Base-by-base conservation (phyloP, 2,888 invertebrate species). In the Mamestra brassicae region DNA sequence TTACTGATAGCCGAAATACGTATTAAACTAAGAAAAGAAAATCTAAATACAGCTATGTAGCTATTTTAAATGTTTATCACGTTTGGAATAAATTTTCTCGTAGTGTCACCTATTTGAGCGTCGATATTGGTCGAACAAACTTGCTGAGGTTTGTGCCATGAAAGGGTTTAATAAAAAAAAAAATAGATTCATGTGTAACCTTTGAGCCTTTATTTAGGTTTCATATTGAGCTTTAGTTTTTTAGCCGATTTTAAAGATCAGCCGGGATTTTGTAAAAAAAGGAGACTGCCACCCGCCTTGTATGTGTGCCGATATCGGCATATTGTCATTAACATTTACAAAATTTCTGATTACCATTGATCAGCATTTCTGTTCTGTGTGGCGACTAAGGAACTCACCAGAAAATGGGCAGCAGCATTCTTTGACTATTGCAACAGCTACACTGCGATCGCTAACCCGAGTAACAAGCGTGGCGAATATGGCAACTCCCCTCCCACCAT, bases 1-100 rank as follows among this genome's bases (percentile, higher is more conserved):
- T 69, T 8, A 64, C 50, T 11, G 45, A 82, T 69, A 55, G n/a
- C 50, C 36, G 47, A 54, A 67, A 66, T 58, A 52, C 36, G 42
- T 62, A 55, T 63, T 63, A 45, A 38, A 36, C 58, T 69, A 52
- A 45, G 15, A 73, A 73, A 70, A 60, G 50, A 66, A 70, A 60
- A n/a, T 69, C 45, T 63, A 58, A 63, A 66, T 58, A 58, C 34
- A 60, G 68, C 60, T 42, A 42, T 54, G 57, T 62, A n/a, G 57
- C 17, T 64, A 64, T 80, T 80, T 80, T 42, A 69, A 80, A 80
- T 80, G 81, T 71, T 70, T 70, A 67, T 52, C 81, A 80, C 84
- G 81, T 81, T 34, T 54, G 52, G 68, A 67, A 70, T 74, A 84
- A 66, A 81, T 70, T 83, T 80, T 67, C 83, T 81, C 84, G 60